Percentiles rank a stretch among this genome's conserved stretches.
phyloP scores from a whole-genome alignment of 2,888 invertebrate species.

The Rhamnusium bicolor region DNA sequence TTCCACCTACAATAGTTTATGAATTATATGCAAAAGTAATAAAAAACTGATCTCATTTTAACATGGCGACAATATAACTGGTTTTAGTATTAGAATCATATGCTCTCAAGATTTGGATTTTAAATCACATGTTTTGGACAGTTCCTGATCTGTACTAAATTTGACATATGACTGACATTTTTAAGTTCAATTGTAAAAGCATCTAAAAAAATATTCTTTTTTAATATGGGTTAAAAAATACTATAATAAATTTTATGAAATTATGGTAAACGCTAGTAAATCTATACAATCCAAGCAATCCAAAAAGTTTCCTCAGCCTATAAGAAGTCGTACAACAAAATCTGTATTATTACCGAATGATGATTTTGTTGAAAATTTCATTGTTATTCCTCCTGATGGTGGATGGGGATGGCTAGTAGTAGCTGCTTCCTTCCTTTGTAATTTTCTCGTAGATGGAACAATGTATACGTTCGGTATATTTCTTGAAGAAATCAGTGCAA shows the following conservation, averaged over 20 bases:
- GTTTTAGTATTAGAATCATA: too few species aligned
- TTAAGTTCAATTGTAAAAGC: not conserved
- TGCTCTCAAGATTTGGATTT: too few species aligned
- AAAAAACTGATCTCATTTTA: too few species aligned
- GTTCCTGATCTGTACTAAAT: not conserved
- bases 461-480: conserved; percentile 76
- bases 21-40: too few species aligned
- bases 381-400: conserved; percentile 74
- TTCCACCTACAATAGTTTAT: too few species aligned
- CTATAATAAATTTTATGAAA: not conserved
- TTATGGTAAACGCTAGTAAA: not conserved
- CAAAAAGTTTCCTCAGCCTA: not conserved
- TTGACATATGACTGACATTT: not conserved
- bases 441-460: conserved; percentile 76
- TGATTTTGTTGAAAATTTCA: conserved; percentile 53
- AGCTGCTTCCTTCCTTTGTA: conserved; percentile 72
- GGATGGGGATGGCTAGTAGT: conserved; percentile 79
- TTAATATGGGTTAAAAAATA: not conserved
- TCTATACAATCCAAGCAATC: not conserved
- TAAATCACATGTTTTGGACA: too few species aligned
- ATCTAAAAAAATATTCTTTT: not conserved
- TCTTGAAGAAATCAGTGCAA: conserved; percentile 64
- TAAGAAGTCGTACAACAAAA: not conserved
- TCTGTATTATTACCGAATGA: not conserved
- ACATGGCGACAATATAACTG: too few species aligned